These are phyloP conservation scores for Patella depressa DNA, from an alignment of 2,888 invertebrate genomes.

Conservation along the genomic window DNA sequence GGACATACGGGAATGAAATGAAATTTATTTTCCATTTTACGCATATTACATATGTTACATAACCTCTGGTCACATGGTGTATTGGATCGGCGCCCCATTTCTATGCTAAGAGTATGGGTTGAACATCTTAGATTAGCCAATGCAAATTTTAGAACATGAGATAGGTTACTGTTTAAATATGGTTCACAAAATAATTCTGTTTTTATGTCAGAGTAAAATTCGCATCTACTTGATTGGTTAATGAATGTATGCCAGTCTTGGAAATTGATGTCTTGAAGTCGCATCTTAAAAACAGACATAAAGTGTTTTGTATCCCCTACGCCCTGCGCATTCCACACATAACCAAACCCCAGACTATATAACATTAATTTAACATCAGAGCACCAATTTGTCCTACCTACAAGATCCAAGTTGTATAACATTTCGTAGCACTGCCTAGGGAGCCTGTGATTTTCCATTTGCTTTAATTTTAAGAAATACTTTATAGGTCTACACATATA, in stretches of 20 bases:
- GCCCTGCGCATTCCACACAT: not conserved
- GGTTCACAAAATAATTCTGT: not conserved
- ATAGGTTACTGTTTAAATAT: not conserved
- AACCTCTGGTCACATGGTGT: not conserved
- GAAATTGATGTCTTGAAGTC: not conserved
- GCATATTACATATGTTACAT: not conserved
- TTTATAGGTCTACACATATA: slow-evolving; percentile 1
- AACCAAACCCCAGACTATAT: not conserved
- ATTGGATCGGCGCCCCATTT: not conserved
- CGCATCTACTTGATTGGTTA: not conserved
- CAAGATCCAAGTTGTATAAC: not conserved
- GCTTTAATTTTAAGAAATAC: not conserved
- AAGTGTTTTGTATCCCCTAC: not conserved
- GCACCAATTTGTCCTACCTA: not conserved
- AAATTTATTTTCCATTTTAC: not conserved
- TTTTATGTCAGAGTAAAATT: not conserved
- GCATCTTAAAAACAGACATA: not conserved
- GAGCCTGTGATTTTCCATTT: not conserved
- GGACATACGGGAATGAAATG: not conserved
- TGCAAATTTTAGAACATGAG: not conserved
- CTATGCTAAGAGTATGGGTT: not conserved
- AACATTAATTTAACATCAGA: not conserved
- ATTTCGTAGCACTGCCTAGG: not conserved
- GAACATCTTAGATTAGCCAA: not conserved
- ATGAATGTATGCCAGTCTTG: not conserved